Conservation (phyloP, 2,797 vertebrate species). For the Cyprinodon diabolis region DNA sequence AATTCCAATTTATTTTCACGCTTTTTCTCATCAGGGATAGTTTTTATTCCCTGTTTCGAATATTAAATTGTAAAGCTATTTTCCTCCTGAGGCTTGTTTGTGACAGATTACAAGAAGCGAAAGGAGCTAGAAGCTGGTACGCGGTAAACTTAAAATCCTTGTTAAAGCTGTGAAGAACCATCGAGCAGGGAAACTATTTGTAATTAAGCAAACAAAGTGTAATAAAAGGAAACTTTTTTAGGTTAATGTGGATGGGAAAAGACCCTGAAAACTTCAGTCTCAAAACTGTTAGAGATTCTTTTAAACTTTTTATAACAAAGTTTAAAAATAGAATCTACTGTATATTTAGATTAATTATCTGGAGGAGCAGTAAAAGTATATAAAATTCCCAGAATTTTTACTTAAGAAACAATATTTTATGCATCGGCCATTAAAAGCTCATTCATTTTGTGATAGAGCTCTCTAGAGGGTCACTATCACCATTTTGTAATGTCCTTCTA, state of each 20-base stretch:
- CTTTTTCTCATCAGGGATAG: constrained; percentile 48
- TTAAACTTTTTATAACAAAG: too few species aligned
- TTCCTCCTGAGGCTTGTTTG: neutral
- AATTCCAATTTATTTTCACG: constrained; percentile 63
- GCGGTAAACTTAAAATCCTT: too few species aligned
- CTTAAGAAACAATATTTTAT: too few species aligned
- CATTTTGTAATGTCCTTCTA: neutral
- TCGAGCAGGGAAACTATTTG: neutral
- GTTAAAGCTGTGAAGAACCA: neutral
- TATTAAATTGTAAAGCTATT: neutral
- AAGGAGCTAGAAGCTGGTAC: neutral
- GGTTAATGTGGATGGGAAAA: neutral
- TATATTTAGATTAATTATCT: too few species aligned
- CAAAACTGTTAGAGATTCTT: too few species aligned
- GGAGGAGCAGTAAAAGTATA: too few species aligned
- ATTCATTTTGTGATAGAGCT: neutral
- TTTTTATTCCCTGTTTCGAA: constrained; percentile 19
- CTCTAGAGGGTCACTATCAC: neutral
- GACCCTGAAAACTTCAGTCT: neutral
- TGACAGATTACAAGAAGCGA: neutral
- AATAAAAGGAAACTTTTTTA: neutral
- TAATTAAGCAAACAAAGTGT: neutral
- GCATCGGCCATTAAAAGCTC: too few species aligned
- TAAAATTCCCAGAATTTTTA: too few species aligned
- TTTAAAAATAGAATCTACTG: too few species aligned